phyloP scores from a whole-genome alignment of 2,113 vertebrate species.

The Notothenia rossii region DNA sequence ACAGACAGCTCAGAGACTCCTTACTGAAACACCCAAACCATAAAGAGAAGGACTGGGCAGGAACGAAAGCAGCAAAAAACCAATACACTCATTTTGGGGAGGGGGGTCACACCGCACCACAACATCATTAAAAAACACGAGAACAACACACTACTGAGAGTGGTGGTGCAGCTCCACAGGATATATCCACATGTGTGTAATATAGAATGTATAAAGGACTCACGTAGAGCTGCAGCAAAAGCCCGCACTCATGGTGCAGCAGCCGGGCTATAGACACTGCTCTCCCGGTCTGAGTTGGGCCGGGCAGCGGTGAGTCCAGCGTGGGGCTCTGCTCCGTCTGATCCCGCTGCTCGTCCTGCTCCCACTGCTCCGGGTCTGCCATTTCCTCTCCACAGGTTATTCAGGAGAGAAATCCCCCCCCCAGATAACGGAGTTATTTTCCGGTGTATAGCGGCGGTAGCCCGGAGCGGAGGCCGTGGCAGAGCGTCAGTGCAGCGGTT shows the following conservation, averaged over 20 bases:
- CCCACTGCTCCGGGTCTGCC: slow-evolving; percentile 40
- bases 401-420: too few relatives aligned
- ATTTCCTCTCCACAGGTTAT: slow-evolving; percentile 52
- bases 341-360: slow-evolving; percentile 1
- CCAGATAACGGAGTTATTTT: too few relatives aligned
- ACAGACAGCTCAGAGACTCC: too few relatives aligned
- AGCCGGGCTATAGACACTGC: slow-evolving; percentile 78
- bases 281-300: slow-evolving; percentile 56
- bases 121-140: slow-evolving; percentile 4
- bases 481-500: slow-evolving; percentile 7
- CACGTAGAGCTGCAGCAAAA: slow-evolving; percentile 81
- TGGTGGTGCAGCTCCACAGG: neutral
- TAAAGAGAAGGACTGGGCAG: too few relatives aligned
- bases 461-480: neutral
- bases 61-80: slow-evolving; percentile 16
- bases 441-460: too few relatives aligned
- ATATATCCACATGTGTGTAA: neutral
- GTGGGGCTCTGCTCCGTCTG: slow-evolving; percentile 42
- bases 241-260: slow-evolving; percentile 75
- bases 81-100: slow-evolving; percentile 62
- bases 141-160: neutral
- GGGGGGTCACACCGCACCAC: slow-evolving; percentile 17
- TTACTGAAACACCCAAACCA: too few relatives aligned
- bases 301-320: slow-evolving; percentile 49
- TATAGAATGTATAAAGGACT: slow-evolving; percentile 56